Conservation (phyloP, 92 coral and sea anemone species). For the Hydrozoanthus gracilis region DNA sequence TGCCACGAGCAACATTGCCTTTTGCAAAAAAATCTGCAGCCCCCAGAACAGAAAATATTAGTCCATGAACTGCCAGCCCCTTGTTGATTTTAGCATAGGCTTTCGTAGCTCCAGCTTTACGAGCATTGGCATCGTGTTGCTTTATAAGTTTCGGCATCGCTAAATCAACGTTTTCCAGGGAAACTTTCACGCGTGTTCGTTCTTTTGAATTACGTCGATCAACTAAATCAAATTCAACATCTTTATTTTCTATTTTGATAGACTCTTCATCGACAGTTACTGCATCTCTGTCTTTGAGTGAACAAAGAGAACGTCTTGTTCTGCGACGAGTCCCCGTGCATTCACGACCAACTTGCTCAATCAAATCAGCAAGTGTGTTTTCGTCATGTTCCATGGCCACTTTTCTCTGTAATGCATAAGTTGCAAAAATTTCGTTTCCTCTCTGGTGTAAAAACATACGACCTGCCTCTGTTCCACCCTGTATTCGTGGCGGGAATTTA, state of each 20-base stretch:
- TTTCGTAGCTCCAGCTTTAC: conserved; percentile 38
- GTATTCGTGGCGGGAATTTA: conserved; percentile 25
- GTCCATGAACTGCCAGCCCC: too few relatives aligned
- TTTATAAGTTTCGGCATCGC: conserved; percentile 55
- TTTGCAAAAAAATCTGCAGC: conserved; percentile 46
- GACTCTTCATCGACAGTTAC: conserved; percentile 41
- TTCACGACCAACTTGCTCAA: not conserved
- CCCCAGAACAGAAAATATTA: conserved; percentile 5
- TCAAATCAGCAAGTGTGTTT: not conserved
- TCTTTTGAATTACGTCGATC: conserved; percentile 56
- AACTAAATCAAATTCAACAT: conserved; percentile 46
- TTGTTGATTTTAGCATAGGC: not conserved
- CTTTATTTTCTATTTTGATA: not conserved
- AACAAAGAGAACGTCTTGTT: conserved; percentile 39
- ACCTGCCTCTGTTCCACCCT: conserved; percentile 19
- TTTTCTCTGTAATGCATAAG: conserved; percentile 17
- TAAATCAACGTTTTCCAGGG: conserved; percentile 31
- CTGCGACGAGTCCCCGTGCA: conserved; percentile 34
- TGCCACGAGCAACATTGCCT: conserved; percentile 28
- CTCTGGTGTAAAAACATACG: conserved; percentile 11
- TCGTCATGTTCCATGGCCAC: conserved; percentile 57
- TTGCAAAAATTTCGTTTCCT: conserved; percentile 26
- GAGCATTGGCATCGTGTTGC: conserved; percentile 27
- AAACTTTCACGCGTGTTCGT: conserved; percentile 40
- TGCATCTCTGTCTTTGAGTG: conserved; percentile 11